Evolutionary conservation across 2,888 invertebrate genomes (phyloP).

Genomic region (Drosophila colorata): DNA sequence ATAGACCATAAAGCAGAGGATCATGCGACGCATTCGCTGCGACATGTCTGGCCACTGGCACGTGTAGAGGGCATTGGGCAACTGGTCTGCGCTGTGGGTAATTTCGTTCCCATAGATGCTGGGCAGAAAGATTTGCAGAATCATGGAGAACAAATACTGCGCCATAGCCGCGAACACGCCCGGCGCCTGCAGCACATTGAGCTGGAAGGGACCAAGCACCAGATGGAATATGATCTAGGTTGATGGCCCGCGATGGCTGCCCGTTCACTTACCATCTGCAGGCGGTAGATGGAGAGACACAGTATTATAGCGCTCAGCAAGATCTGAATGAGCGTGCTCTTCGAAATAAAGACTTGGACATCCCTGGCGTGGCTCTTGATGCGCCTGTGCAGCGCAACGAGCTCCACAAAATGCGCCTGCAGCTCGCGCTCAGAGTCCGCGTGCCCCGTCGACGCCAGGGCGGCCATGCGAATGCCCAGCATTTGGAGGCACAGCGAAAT

Average conservation of each 20-base stretch:
- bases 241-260: not conserved
- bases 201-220: constrained; percentile 2
- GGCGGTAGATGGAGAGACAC: constrained; percentile 55
- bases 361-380: constrained; percentile 34
- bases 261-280: constrained; percentile 53
- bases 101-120: constrained; percentile 57
- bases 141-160: constrained; percentile 50
- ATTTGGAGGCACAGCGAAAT: constrained; percentile 48
- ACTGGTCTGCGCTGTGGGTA: constrained; percentile 29
- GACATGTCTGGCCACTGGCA: constrained; percentile 57
- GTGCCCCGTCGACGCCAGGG: constrained; percentile 4
- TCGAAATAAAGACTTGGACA: constrained; percentile 42
- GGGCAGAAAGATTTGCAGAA: constrained; percentile 53
- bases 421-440: constrained; percentile 17
- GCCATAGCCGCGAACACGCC: constrained; percentile 30
- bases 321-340: constrained; percentile 50
- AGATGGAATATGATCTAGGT: not conserved
- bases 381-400: constrained; percentile 41
- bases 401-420: constrained; percentile 24
- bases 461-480: constrained; percentile 50
- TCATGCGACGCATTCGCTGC: constrained; percentile 36
- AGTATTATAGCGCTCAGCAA: constrained; percentile 48
- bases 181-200: constrained; percentile 19
- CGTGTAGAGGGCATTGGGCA: constrained; percentile 39
- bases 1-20: constrained; percentile 46